phyloP scores from a whole-genome alignment of 2,888 invertebrate species.

The Harpalus rubripes region DNA sequence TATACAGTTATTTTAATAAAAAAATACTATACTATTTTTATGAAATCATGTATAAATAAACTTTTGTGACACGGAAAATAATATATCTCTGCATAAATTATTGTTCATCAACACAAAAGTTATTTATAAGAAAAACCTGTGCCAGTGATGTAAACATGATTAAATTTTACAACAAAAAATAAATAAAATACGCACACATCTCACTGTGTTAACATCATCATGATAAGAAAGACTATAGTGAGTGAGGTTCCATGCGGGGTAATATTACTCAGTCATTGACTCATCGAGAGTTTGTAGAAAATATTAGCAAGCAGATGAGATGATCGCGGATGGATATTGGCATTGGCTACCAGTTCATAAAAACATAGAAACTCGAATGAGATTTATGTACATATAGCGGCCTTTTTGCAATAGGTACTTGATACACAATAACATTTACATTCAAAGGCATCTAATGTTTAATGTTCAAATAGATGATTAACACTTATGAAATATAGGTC shows the following conservation, averaged over 20 bases:
- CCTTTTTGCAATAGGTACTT: too few species aligned
- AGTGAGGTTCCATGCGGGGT: slow-evolving; percentile 13
- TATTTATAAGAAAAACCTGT: slow-evolving; percentile 19
- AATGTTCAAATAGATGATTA: too few species aligned
- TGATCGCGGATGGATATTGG: background rate
- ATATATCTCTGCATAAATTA: too few species aligned
- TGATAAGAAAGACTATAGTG: slow-evolving; percentile 7
- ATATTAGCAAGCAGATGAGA: slow-evolving; percentile 1
- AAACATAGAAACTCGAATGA: too few species aligned
- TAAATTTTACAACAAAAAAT: background rate
- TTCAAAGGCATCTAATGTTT: too few species aligned
- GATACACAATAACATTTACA: too few species aligned
- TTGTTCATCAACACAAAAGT: background rate
- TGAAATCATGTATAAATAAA: too few species aligned
- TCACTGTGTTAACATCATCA: background rate
- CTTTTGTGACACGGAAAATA: too few species aligned
- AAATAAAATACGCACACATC: background rate
- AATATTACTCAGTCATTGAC: slow-evolving; percentile 22
- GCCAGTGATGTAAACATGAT: background rate
- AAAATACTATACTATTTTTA: too few species aligned
- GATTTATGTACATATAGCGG: too few species aligned
- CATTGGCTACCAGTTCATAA: background rate
- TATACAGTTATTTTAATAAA: too few species aligned
- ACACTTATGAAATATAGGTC: too few species aligned
- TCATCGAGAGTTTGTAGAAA: slow-evolving; percentile 46